These are phyloP conservation scores for Naso thynnoides DNA, from an alignment of 2,797 vertebrate species.

Conservation along the genomic window DNA sequence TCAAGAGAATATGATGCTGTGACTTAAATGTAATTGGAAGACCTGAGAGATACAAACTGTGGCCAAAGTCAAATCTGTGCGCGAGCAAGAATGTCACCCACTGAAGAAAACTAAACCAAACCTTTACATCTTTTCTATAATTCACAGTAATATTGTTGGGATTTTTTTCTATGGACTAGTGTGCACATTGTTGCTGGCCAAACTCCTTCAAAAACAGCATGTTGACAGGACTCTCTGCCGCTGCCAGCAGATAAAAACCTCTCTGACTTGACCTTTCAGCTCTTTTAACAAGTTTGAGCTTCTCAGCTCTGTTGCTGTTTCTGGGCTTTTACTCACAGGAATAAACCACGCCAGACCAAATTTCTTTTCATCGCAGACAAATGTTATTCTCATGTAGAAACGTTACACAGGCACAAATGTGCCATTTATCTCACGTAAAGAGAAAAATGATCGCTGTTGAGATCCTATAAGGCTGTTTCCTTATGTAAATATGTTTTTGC, in stretches of 20 bases:
- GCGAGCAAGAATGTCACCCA: too few species aligned
- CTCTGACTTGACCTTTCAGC: conserved; percentile 3
- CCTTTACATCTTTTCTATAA: too few species aligned
- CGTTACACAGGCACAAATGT: not conserved
- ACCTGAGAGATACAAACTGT: not conserved
- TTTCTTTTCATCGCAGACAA: not conserved
- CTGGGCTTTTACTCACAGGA: not conserved
- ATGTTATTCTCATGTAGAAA: not conserved
- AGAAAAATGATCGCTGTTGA: not conserved
- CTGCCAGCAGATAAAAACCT: conserved; percentile 7
- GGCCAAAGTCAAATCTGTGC: not conserved
- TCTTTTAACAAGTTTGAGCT: conserved; percentile 21
- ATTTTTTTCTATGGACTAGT: too few species aligned
- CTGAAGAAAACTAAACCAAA: too few species aligned
- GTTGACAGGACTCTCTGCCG: not conserved
- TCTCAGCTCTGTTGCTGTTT: not conserved
- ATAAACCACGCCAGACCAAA: not conserved
- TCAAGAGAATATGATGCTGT: not conserved
- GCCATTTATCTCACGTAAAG: conserved; percentile 10
- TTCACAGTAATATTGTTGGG: too few species aligned
- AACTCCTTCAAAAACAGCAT: not conserved
- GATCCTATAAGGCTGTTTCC: not conserved
- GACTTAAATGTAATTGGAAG: not conserved
- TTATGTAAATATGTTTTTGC: conserved; percentile 9
- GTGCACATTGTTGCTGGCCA: not conserved